Evolutionary conservation across 2,797 vertebrate species (phyloP).

Genomic region (Coranthus polyacanthus): DNA sequence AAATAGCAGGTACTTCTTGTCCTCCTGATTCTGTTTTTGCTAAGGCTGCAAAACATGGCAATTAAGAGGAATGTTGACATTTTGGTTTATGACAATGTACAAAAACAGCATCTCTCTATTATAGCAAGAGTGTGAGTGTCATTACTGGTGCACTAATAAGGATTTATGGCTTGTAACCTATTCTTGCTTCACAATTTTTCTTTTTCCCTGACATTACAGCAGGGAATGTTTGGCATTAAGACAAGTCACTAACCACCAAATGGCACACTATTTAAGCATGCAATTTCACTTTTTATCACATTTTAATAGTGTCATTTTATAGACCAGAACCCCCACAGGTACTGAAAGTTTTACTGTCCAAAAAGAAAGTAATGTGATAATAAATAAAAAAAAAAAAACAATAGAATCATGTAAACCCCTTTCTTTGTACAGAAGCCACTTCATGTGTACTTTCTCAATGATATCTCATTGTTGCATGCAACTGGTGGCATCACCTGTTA

Average conservation of each 20-base stretch:
- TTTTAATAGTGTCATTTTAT: no score
- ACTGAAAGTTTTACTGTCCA: neutral
- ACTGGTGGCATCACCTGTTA: conserved; percentile 50
- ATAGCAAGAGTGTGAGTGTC: conserved; percentile 32
- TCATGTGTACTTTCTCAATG: conserved; percentile 9
- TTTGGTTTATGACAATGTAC: conserved; percentile 60
- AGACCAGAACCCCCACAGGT: no score
- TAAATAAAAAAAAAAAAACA: neutral
- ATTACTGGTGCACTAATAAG: conserved; percentile 59
- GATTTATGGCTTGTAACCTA: conserved; percentile 54
- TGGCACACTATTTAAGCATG: conserved; percentile 16
- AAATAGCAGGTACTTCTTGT: conserved; percentile 54
- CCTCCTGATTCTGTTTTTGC: conserved; percentile 65
- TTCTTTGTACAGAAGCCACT: conserved; percentile 4
- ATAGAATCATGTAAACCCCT: neutral
- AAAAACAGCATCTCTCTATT: conserved; percentile 55
- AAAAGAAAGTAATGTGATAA: conserved; percentile 2
- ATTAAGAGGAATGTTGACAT: conserved; percentile 74
- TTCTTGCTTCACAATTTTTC: conserved; percentile 44
- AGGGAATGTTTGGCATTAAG: conserved; percentile 45
- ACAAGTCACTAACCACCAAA: conserved; percentile 17
- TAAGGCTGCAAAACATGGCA: conserved; percentile 71
- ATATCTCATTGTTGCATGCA: conserved; percentile 9
- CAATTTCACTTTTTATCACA: conserved; percentile 18
- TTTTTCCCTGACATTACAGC: conserved; percentile 24